Conservation (phyloP, 2,888 invertebrate genomes). For the Zaprionus obscuricornis region DNA sequence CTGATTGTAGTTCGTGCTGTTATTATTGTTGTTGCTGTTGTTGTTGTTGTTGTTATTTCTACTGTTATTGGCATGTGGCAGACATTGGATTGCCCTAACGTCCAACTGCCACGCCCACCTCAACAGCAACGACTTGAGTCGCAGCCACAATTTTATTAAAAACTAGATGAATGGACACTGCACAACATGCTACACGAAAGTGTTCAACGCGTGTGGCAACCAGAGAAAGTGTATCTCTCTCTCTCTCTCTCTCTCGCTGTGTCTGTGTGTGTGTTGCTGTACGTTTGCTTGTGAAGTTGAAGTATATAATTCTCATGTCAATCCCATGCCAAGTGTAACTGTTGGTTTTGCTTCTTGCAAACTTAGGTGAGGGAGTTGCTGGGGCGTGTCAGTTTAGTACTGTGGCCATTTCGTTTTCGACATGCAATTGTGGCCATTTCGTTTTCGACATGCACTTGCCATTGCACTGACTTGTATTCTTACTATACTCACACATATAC, state of each 20-base stretch:
- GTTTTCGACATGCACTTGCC: constrained; percentile 49
- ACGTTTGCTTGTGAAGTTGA: too few relatives aligned
- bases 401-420: constrained; percentile 50
- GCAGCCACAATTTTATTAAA: constrained; percentile 65
- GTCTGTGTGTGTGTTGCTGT: too few relatives aligned
- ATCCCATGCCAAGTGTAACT: constrained; percentile 27
- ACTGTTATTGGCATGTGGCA: constrained; percentile 51
- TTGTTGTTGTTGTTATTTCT: constrained; percentile 8
- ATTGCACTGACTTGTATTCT: constrained; percentile 58
- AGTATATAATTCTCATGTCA: constrained; percentile 39
- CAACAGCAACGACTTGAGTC: constrained; percentile 42
- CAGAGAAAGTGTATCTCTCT: constrained; percentile 27
- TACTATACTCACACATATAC: constrained; percentile 33
- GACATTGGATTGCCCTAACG: constrained; percentile 11
- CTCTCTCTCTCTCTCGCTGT: neutral
- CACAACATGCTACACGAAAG: constrained; percentile 19
- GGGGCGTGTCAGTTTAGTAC: constrained; percentile 14
- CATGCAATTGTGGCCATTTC: constrained; percentile 10
- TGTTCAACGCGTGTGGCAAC: constrained; percentile 10
- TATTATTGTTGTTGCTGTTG: constrained; percentile 5
- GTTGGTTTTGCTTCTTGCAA: constrained; percentile 16
- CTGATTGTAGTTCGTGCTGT: too few relatives aligned
- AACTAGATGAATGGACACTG: constrained; percentile 59
- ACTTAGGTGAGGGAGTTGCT: neutral
- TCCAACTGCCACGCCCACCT: constrained; percentile 32